These are phyloP conservation scores for Meandrina meandrites DNA, from an alignment of 92 coral and sea anemone genomes.

Conservation along the genomic window DNA sequence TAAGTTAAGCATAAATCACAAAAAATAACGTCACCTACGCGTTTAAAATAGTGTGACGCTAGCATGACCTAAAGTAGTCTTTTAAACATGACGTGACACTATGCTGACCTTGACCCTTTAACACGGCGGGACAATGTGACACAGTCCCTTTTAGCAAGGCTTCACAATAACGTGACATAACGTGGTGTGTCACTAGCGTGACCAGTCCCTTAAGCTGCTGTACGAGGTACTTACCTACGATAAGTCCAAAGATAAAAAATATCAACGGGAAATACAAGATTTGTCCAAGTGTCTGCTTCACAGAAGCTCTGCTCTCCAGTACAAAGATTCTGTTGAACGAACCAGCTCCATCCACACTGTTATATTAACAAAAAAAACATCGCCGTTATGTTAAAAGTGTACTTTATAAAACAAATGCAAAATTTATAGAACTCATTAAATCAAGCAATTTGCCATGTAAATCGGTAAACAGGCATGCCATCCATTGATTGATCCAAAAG, in stretches of 20 bases:
- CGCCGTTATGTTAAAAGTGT: no score
- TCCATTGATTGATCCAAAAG: no score
- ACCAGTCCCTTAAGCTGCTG: neutral
- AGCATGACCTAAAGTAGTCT: neutral
- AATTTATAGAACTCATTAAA: no score
- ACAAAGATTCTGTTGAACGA: slow-evolving; percentile 56
- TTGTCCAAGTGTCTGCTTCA: slow-evolving; percentile 63
- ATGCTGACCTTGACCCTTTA: neutral
- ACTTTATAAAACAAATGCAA: no score
- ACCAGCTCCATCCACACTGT: slow-evolving; percentile 53
- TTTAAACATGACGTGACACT: neutral
- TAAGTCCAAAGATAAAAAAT: slow-evolving; percentile 60
- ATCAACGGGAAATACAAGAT: slow-evolving; percentile 63
- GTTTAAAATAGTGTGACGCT: neutral
- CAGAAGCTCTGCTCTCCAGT: slow-evolving; percentile 60
- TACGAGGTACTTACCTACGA: slow-evolving; percentile 42
- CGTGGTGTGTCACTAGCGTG: neutral
- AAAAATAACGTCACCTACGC: neutral
- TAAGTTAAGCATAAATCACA: neutral
- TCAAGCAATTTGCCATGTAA: no score
- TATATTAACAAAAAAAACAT: neutral
- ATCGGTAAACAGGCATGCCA: no score
- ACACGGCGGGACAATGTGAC: neutral
- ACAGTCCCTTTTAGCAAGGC: neutral
- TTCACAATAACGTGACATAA: neutral